A percentile compares a stretch with the other conserved stretches of the same genome.
Conservation (phyloP, 2,888 invertebrate species). For the Unio pictorum region DNA sequence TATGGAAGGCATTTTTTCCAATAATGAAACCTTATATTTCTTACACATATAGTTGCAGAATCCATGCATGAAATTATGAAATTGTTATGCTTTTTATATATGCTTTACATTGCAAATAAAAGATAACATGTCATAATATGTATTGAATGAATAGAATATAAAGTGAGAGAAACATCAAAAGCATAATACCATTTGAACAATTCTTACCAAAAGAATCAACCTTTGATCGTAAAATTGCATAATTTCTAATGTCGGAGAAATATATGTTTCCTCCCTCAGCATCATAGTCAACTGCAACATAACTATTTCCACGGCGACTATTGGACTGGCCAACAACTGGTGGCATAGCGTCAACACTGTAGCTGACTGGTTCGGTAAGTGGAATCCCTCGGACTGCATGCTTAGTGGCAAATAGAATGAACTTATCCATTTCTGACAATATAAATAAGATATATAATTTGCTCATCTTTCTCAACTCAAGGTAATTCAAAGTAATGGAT, state of each 20-base stretch:
- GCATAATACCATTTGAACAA: too few relatives aligned
- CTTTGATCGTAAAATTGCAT: conserved; percentile 60
- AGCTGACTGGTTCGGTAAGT: conserved; percentile 38
- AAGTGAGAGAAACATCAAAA: too few relatives aligned
- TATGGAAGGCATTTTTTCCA: too few relatives aligned
- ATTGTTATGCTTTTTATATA: too few relatives aligned
- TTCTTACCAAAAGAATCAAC: not conserved
- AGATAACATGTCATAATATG: too few relatives aligned
- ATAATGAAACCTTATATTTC: too few relatives aligned
- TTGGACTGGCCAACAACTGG: conserved; percentile 81
- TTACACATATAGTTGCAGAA: too few relatives aligned
- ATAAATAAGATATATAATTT: not conserved
- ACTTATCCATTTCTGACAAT: conserved; percentile 82
- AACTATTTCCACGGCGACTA: conserved; percentile 86
- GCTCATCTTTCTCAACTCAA: too few relatives aligned
- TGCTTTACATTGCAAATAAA: too few relatives aligned
- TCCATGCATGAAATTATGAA: too few relatives aligned
- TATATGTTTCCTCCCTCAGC: conserved; percentile 90
- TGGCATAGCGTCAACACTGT: conserved; percentile 86
- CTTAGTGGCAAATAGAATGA: conserved; percentile 95
- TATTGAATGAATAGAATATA: too few relatives aligned
- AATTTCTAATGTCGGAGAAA: conserved; percentile 91
- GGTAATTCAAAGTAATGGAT: too few relatives aligned
- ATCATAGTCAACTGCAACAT: conserved; percentile 96
- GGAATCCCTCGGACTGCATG: conserved; percentile 91